Evolutionary conservation across 2,113 vertebrate genomes (phyloP), one percentile per base, ranked within the genome.

Genomic region (Castor canadensis): DNA sequence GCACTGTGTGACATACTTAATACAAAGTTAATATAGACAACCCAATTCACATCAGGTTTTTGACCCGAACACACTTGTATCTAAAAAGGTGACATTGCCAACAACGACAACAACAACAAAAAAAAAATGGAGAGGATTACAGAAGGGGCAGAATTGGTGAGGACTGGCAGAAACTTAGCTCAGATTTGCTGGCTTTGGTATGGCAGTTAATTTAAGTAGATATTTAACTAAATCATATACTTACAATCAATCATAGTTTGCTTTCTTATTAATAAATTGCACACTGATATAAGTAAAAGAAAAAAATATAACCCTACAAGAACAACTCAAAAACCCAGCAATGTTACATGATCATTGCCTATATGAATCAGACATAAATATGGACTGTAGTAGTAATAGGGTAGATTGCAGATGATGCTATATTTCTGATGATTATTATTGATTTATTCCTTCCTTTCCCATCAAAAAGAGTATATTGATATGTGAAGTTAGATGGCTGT

Each of bases 181-280:
- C 49, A 10, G 35, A 76, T 5, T 52, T 77, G 40, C 8, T 64
- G 40, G 1, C 3, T 73, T 75, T 85, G 52, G 54, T 28, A 66
- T 64, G 22, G 15, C 67, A 64, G 9, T 43, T 40, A 5, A 62
- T 62, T 88, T n/a, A 20, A 28, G n/a, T 20, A 75, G 43, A 76
- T 8, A 28, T 64, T 58, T 75, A 80, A 94, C 87, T 87, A 83
- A 95, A 58, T 60, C 26, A 38, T 54, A 32, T 54, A 32, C 12
- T 84, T 85, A 35, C 60, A 88, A 76, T 72, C 38, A 64, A 58
- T 86, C 72, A 60, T 92, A 38, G 5, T 13, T 67, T 88, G 77
- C 62, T 73, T 71, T 80, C 56, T 92, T 54, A 83, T 92, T 47
- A 89, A 73, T 64, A 87, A 87, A 89, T 67, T 45, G 66, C 24